Percentiles rank a stretch among this genome's conserved stretches.
Evolutionary conservation across 2,888 invertebrate species (phyloP).

Genomic region (Julus scanicus): DNA sequence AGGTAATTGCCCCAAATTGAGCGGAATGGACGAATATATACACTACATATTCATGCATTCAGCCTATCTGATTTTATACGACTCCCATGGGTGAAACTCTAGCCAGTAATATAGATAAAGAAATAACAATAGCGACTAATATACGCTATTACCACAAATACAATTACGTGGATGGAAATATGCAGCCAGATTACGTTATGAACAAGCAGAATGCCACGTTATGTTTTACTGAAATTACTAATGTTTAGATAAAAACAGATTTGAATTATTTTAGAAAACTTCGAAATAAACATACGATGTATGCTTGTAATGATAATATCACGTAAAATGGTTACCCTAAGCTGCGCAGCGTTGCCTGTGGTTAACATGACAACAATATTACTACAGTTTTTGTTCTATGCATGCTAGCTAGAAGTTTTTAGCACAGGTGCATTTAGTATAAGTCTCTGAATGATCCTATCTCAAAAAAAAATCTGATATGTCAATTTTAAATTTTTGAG

Average conservation of each 20-base stretch:
- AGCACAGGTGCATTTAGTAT: no score
- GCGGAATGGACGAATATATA: not conserved
- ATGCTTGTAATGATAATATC: no score
- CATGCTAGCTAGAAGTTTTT: no score
- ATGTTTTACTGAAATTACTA: not conserved
- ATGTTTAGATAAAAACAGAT: not conserved
- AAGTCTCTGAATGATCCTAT: no score
- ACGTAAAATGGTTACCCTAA: no score
- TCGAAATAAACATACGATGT: no score
- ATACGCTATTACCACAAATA: not conserved
- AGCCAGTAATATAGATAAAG: slow-evolving; percentile 23
- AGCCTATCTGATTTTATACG: not conserved
- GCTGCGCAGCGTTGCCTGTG: no score
- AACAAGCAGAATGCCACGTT: not conserved
- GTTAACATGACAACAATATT: no score
- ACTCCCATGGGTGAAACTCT: not conserved
- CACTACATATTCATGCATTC: not conserved
- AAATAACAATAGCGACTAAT: slow-evolving; percentile 30
- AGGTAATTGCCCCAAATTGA: slow-evolving; percentile 34
- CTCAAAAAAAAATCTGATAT: no score
- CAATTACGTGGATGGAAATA: not conserved
- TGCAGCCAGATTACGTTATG: not conserved
- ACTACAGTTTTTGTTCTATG: no score
- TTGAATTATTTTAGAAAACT: not conserved
- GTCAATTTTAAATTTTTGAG: no score